Conservation (phyloP, 2,113 vertebrate species). For the Psilopsiagon aymara region DNA sequence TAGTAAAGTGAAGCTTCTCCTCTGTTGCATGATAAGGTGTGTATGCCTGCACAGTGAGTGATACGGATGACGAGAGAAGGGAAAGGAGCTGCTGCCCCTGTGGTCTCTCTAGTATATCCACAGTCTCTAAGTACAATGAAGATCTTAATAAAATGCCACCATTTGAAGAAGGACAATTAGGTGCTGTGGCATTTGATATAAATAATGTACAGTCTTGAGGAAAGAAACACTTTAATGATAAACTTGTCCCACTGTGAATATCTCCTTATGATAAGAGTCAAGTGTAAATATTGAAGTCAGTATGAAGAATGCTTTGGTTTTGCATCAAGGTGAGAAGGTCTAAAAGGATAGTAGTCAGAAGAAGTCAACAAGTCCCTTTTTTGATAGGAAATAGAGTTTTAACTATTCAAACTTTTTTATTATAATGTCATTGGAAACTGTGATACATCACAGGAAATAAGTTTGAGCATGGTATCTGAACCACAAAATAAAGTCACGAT, state of each 20-base stretch:
- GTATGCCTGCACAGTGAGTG: neutral
- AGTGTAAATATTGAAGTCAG: neutral
- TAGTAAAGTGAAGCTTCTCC: neutral
- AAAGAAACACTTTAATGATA: neutral
- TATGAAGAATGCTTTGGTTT: neutral
- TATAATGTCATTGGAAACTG: neutral
- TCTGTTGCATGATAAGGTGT: rapidly evolving
- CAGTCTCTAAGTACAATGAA: rapidly evolving
- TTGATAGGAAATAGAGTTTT: neutral
- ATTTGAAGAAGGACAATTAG: neutral
- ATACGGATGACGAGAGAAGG: neutral
- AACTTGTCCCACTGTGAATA: neutral
- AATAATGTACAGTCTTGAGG: neutral
- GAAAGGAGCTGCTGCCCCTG: neutral
- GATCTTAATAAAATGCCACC: neutral
- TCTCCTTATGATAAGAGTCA: neutral
- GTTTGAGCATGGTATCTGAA: neutral
- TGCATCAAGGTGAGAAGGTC: neutral
- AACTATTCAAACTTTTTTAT: neutral
- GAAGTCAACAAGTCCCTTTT: neutral
- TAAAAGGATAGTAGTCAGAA: neutral
- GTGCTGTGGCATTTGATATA: neutral
- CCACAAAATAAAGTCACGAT: neutral
- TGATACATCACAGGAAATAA: neutral
- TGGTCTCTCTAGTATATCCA: neutral